Conservation (phyloP, 2,113 vertebrate genomes). For the Peromyscus maniculatus region DNA sequence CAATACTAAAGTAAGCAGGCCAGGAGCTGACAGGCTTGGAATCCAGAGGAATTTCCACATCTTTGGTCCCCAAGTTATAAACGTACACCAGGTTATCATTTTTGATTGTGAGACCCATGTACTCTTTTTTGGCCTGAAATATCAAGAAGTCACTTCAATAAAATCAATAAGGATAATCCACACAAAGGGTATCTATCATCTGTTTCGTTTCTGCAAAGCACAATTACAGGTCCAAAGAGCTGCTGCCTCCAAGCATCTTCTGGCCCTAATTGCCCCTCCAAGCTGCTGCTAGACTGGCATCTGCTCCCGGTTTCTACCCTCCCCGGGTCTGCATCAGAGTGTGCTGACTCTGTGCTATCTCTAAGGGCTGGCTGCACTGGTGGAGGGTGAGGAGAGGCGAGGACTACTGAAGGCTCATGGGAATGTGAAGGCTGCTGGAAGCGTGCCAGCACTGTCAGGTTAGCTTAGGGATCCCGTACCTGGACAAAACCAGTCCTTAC, state of each 20-base stretch:
- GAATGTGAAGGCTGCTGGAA: not conserved
- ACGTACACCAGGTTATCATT: conserved; percentile 96
- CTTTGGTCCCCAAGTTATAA: conserved; percentile 95
- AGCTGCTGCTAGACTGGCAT: not conserved
- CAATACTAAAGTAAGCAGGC: conserved; percentile 96
- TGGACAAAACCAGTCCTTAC: not conserved
- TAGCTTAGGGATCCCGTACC: not conserved
- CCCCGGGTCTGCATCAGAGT: too few relatives aligned
- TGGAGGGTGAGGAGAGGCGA: not conserved
- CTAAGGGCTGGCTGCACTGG: not conserved
- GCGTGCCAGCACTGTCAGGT: not conserved
- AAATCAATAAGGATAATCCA: not conserved
- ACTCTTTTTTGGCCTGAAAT: conserved; percentile 93
- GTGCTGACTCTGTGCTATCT: not conserved
- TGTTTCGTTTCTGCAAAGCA: conserved; percentile 35
- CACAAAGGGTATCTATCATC: not conserved
- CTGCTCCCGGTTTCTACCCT: not conserved
- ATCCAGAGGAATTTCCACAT: conserved; percentile 95
- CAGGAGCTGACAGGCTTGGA: conserved; percentile 97
- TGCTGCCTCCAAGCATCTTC: not conserved
- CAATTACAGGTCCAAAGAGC: not conserved
- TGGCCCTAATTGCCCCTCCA: not conserved
- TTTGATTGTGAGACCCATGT: conserved; percentile 97
- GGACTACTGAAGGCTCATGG: not conserved
- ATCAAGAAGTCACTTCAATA: conserved; percentile 55